Conservation (phyloP, 2,888 invertebrate genomes). For the Chrysopilus asiliformis region DNA sequence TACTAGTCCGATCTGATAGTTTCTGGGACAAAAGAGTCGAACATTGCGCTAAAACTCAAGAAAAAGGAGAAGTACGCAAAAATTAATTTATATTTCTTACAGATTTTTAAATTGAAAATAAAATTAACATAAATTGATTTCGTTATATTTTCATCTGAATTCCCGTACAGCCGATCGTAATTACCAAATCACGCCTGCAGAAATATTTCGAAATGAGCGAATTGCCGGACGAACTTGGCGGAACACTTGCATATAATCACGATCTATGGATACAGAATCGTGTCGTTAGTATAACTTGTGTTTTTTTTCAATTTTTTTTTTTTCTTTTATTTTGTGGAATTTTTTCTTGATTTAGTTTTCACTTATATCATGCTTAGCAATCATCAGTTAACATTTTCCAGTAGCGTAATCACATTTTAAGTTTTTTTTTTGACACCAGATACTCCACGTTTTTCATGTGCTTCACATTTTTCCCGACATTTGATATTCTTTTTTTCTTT, state of each 20-base stretch:
- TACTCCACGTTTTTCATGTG: too few relatives aligned
- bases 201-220: slow-evolving; percentile 55
- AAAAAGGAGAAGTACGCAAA: slow-evolving; percentile 40
- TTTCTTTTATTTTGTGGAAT: too few relatives aligned
- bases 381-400: too few relatives aligned
- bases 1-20: slow-evolving; percentile 59
- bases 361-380: too few relatives aligned
- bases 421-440: too few relatives aligned
- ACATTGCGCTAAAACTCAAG: slow-evolving; percentile 48
- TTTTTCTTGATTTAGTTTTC: too few relatives aligned
- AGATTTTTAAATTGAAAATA: background rate
- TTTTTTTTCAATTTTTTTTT: background rate
- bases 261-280: slow-evolving; percentile 61
- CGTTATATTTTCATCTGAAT: too few relatives aligned
- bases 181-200: slow-evolving; percentile 52
- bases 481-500: background rate
- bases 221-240: slow-evolving; percentile 59
- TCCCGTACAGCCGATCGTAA: slow-evolving; percentile 61
- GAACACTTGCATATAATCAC: slow-evolving; percentile 56
- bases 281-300: slow-evolving; percentile 43
- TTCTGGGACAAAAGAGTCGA: slow-evolving; percentile 67
- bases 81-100: background rate
- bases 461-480: too few relatives aligned
- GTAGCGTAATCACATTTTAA: too few relatives aligned
- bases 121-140: too few relatives aligned